phyloP scores from a whole-genome alignment of 30 jellyfish, hydroid and myxozoan species.

The Hydractinia symbiolongicarpus region DNA sequence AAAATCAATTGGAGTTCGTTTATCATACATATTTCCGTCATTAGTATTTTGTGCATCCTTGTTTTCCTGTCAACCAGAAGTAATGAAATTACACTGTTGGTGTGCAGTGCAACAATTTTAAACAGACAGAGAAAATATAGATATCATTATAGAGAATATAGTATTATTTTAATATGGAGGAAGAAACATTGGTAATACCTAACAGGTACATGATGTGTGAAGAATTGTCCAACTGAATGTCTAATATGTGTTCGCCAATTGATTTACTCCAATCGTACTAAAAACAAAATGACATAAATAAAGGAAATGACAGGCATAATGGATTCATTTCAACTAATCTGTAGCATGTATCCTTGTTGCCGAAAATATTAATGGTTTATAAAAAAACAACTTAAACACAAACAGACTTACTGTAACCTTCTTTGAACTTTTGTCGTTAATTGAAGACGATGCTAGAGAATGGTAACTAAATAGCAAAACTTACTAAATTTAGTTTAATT shows the following conservation, averaged over 20 bases:
- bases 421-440: slow-evolving; percentile 41
- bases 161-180: no score
- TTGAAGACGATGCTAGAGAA: slow-evolving; percentile 69
- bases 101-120: no score
- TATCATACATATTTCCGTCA: background rate
- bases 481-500: no score
- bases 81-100: no score
- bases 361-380: no score
- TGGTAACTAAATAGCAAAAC: slow-evolving; percentile 39
- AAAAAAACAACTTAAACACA: background rate
- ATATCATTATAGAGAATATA: no score
- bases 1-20: background rate
- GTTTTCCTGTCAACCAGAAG: no score
- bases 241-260: slow-evolving; percentile 69
- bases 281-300: background rate
- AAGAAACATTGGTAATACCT: no score
- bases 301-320: background rate
- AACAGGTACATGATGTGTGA: background rate
- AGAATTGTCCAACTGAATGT: slow-evolving; percentile 41
- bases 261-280: slow-evolving; percentile 80
- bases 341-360: no score
- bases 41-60: no score
- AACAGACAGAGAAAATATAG: no score
- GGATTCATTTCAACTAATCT: no score
- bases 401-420: slow-evolving; percentile 55